Evolutionary conservation across 2,113 vertebrate species (phyloP).

Genomic region (Aegotheles bennettii): DNA sequence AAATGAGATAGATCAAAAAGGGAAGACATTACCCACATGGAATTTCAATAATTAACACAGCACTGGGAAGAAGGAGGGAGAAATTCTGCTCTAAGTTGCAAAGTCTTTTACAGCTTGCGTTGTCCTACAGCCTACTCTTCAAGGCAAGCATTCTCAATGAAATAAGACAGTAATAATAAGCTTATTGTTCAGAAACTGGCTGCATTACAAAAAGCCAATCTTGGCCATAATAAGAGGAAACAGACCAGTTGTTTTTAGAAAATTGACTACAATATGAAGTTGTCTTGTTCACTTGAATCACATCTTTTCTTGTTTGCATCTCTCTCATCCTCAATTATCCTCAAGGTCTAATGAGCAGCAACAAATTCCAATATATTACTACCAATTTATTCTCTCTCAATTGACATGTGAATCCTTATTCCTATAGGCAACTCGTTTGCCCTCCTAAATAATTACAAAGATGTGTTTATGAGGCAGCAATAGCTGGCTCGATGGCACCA

Average conservation of each 20-base stretch:
- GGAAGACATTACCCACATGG: background rate
- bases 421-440: background rate
- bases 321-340: background rate
- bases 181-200: background rate
- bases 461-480: background rate
- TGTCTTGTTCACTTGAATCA: background rate
- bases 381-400: background rate
- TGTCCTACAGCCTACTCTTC: background rate
- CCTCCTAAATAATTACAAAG: background rate
- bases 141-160: background rate
- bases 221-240: background rate
- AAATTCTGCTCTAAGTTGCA: background rate
- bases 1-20: background rate
- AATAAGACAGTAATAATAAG: background rate
- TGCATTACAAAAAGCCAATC: background rate
- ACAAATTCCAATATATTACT: background rate
- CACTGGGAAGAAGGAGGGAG: background rate
- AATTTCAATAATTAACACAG: background rate
- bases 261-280: background rate
- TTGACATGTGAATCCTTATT: background rate
- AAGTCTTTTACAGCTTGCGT: background rate
- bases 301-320: background rate
- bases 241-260: background rate
- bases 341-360: background rate
- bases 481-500: background rate